Evolutionary conservation across 2,113 vertebrate species (phyloP).

Genomic region (Glaucidium brasilianum): DNA sequence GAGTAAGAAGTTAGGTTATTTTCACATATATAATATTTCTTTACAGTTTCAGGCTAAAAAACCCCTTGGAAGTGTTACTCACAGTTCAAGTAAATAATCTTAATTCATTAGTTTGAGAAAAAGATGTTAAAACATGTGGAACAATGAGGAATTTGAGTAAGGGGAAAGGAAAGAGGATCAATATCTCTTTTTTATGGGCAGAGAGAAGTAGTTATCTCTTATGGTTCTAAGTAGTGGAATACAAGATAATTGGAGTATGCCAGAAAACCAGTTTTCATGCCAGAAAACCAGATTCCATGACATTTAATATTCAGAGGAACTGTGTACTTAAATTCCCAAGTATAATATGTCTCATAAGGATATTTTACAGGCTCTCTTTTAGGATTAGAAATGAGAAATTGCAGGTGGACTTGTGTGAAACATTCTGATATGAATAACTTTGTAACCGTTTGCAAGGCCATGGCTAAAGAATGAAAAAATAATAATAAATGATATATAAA

Average conservation of each 20-base stretch:
- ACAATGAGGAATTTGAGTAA: background rate
- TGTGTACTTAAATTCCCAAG: background rate
- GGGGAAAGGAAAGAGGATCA: background rate
- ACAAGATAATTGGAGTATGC: background rate
- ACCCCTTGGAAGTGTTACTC: background rate
- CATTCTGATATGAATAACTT: background rate
- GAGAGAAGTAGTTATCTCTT: background rate
- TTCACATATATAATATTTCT: background rate
- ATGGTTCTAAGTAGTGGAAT: background rate
- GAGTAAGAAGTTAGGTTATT: background rate
- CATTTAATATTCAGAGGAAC: background rate
- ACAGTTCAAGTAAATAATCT: background rate
- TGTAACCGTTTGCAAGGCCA: background rate
- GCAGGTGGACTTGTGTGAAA: background rate
- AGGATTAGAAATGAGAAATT: background rate
- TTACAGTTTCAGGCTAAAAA: background rate
- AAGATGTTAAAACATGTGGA: background rate
- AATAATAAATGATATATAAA: background rate
- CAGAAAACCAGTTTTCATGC: background rate
- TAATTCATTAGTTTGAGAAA: background rate
- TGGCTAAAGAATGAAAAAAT: background rate
- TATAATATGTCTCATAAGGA: background rate
- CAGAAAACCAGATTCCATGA: background rate
- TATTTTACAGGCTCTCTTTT: background rate
- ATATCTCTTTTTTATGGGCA: background rate